Evolutionary conservation across 2,888 invertebrate genomes (phyloP).

Genomic region (Luffia ferchaultella): DNA sequence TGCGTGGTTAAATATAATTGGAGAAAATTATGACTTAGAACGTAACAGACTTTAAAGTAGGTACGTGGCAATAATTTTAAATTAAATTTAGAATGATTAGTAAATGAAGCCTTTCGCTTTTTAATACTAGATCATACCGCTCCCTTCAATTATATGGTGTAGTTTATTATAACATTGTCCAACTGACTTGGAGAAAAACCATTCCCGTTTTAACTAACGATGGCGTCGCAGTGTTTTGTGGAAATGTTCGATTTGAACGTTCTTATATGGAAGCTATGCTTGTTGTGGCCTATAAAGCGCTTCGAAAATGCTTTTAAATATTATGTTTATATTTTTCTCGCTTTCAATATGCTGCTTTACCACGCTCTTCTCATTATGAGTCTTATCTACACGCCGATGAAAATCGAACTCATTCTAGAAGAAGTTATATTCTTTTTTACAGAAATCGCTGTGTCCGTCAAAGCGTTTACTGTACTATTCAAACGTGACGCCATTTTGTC

Average conservation of each 20-base stretch:
- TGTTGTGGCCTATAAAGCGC: background rate
- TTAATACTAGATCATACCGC: no score
- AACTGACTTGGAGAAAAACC: no score
- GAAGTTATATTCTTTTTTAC: background rate
- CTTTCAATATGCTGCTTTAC: background rate
- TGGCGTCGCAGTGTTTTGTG: background rate
- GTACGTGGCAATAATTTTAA: no score
- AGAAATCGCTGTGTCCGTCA: background rate
- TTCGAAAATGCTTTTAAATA: background rate
- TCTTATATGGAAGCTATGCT: background rate
- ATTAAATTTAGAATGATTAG: no score
- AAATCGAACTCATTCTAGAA: background rate
- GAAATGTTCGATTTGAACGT: background rate
- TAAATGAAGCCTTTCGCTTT: no score
- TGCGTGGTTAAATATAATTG: no score
- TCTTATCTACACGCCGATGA: background rate
- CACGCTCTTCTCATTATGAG: background rate
- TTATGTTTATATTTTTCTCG: background rate
- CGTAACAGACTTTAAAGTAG: no score
- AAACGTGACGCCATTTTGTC: background rate
- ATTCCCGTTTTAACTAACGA: background rate
- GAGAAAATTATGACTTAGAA: no score
- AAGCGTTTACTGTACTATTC: conserved; percentile 1
- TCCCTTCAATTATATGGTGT: no score
- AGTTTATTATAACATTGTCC: no score